A percentile compares a stretch with the other conserved stretches of the same genome.
These are phyloP conservation scores for Spea bombifrons DNA, from an alignment of 2,113 vertebrate species.

Conservation along the genomic window DNA sequence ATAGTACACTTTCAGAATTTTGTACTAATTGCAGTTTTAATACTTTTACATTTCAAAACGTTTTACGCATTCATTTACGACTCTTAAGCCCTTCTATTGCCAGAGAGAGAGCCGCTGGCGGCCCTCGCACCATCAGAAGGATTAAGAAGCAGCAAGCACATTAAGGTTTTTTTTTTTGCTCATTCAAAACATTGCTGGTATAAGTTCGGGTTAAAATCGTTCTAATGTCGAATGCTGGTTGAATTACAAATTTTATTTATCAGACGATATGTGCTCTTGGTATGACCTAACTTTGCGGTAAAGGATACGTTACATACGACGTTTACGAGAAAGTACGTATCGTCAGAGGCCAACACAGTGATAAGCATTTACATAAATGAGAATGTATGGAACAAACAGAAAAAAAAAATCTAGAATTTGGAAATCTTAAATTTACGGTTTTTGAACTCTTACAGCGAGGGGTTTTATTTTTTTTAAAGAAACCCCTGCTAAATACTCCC, in stretches of 20 bases:
- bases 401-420: too few species aligned
- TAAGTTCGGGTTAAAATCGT: too few species aligned
- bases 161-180: not conserved
- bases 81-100: too few species aligned
- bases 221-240: slow-evolving; percentile 29
- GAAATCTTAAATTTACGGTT: too few species aligned
- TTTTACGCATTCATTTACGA: too few species aligned
- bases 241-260: not conserved
- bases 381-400: too few species aligned
- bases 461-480: not conserved
- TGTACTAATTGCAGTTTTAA: not conserved
- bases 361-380: too few species aligned
- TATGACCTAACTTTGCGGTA: not conserved
- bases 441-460: too few species aligned
- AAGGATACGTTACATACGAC: too few species aligned
- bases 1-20: slow-evolving; percentile 14
- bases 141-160: not conserved
- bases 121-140: not conserved
- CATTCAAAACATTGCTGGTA: slow-evolving; percentile 31
- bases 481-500: not conserved
- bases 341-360: too few species aligned
- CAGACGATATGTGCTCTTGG: slow-evolving; percentile 30
- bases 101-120: not conserved
- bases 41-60: too few species aligned
- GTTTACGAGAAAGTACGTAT: too few species aligned